Evolutionary conservation across 2,113 vertebrate species (phyloP).

Genomic region (Saimiri boliviensis): DNA sequence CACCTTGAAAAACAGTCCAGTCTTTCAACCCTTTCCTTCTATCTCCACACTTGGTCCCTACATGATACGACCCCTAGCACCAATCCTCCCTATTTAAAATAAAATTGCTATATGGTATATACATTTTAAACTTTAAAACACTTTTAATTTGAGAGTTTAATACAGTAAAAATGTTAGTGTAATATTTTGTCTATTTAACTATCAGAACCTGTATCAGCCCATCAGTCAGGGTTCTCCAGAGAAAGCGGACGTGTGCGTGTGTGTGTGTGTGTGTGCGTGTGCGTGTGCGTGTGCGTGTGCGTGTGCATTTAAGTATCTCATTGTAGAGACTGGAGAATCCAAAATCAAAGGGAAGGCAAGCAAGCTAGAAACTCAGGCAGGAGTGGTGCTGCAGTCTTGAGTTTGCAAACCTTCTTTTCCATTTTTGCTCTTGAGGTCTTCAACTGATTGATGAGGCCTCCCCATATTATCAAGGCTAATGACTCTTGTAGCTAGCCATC

Average conservation of each 20-base stretch:
- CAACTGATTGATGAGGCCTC: neutral
- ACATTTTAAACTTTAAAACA: neutral
- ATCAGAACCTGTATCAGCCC: neutral
- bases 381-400: neutral
- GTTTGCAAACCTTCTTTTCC: neutral
- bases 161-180: neutral
- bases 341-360: neutral
- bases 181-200: neutral
- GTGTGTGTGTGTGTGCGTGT: neutral
- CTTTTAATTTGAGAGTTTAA: neutral
- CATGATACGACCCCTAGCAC: neutral
- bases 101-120: neutral
- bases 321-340: neutral
- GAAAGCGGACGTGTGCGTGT: neutral
- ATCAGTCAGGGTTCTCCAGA: neutral
- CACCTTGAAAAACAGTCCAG: neutral
- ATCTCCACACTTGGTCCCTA: neutral
- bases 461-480: neutral
- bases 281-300: fast-evolving
- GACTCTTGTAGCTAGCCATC: neutral
- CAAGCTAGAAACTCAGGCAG: neutral
- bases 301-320: neutral
- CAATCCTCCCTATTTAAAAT: neutral
- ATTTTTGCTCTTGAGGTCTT: neutral
- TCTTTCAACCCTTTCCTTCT: neutral